Percentiles rank a stretch among this genome's conserved stretches.
These are phyloP conservation scores for Psilanteris sp. DNA, from an alignment of 1,140 invertebrate genomes.

Conservation along the genomic window DNA sequence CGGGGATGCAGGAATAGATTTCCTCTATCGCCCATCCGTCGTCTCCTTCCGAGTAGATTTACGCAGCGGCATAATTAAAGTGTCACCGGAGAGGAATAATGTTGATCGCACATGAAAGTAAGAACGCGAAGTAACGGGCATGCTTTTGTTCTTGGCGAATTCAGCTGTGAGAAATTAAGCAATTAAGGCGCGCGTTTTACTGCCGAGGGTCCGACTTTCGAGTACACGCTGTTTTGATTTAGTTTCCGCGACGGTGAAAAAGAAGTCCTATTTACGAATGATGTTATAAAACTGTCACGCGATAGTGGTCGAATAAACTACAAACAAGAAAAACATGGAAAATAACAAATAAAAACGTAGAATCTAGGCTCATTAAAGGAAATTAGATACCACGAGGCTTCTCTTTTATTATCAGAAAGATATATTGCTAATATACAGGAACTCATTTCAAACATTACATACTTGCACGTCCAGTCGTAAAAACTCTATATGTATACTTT, in stretches of 20 bases:
- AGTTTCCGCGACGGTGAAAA: conserved; percentile 59
- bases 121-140: conserved; percentile 74
- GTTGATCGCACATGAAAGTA: conserved; percentile 74
- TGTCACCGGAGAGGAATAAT: conserved; percentile 73
- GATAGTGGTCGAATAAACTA: conserved; percentile 48
- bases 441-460: conserved; percentile 12
- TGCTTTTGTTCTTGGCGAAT: conserved; percentile 73
- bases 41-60: conserved; percentile 71
- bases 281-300: conserved; percentile 53
- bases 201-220: conserved; percentile 68
- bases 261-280: conserved; percentile 54
- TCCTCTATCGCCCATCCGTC: conserved; percentile 62
- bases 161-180: conserved; percentile 78
- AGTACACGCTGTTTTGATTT: conserved; percentile 66
- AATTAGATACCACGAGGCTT: conserved; percentile 30
- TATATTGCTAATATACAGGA: conserved; percentile 31
- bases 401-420: conserved; percentile 36
- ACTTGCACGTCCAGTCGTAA: too few species aligned
- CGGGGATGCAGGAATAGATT: conserved; percentile 59
- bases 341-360: conserved; percentile 37
- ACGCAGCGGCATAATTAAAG: conserved; percentile 77
- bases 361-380: conserved; percentile 46
- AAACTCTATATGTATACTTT: too few species aligned
- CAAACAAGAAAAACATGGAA: conserved; percentile 28
- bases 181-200: conserved; percentile 76